phyloP scores from a whole-genome alignment of 1,140 invertebrate genomes.

The Formica selysi region DNA sequence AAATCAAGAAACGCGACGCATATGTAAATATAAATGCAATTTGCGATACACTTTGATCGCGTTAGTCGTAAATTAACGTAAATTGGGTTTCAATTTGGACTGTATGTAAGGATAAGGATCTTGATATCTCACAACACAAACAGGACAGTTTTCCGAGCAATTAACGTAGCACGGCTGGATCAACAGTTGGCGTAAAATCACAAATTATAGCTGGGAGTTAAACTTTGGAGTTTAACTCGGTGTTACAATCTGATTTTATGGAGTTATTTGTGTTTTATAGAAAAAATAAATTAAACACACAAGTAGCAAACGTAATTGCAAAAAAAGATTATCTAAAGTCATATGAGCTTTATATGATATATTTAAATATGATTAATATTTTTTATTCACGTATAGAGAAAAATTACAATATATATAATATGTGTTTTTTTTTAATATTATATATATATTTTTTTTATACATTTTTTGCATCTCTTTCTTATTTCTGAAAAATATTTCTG shows the following conservation, averaged over 20 bases:
- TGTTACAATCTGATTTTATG: constrained; percentile 5
- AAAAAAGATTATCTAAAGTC: not conserved
- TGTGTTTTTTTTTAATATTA: too few relatives aligned
- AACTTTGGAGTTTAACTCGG: constrained; percentile 9
- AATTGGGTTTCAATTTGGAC: constrained; percentile 9
- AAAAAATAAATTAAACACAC: constrained; percentile 4
- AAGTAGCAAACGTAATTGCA: not conserved
- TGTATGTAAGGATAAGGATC: constrained; percentile 13
- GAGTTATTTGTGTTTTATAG: not conserved
- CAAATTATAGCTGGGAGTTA: constrained; percentile 12
- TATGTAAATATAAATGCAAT: not conserved
- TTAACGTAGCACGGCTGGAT: constrained; percentile 4
- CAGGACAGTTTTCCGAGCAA: constrained; percentile 30
- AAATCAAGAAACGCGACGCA: not conserved
- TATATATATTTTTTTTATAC: not conserved
- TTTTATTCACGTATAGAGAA: not conserved
- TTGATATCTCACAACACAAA: constrained; percentile 1
- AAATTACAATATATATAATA: not conserved
- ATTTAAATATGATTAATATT: not conserved
- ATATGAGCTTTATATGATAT: not conserved
- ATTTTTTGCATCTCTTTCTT: not conserved
- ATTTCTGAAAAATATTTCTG: not conserved
- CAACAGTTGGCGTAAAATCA: constrained; percentile 16
- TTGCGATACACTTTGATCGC: not conserved
- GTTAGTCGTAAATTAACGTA: not conserved